Evolutionary conservation across 2,888 invertebrate species (phyloP), one percentile per base, ranked within the genome.

Genomic region (Zeuzera pyrina): DNA sequence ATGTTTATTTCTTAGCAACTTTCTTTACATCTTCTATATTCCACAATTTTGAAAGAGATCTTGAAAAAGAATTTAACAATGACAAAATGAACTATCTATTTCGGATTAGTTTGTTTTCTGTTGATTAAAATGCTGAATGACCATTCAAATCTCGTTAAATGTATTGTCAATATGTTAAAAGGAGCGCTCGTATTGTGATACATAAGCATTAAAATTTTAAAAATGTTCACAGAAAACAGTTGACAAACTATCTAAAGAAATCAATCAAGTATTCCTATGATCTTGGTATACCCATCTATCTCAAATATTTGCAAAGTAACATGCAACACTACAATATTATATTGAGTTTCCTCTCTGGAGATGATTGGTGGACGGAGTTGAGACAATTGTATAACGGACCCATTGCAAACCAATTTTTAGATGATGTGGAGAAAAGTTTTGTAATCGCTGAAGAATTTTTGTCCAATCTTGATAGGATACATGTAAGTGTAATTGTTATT

Each of bases 311-410:
- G 0, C 73, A 78, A 22, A 69, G 57, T 4, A 74, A 63, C 35
- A 30, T 83, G 1, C 59, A 64, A 31, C 65, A 74, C 36, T 72
- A 73, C 36, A 50, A 60, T 22, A 42, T 84, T 3, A 52, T 79
- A 1, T 34, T 74, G 1, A 55, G 56, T 14, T 79, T 83, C 49
- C 49, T 83, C 1, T 44, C 70, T 0, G 83, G 79, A 0, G 63
- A 50, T 0, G 57, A 83, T 37, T 84, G 84, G 84, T 84, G 84
- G 84, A 38, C 21, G 1, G 52, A 53, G 1, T 43, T 83, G 8
- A 57, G 59, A 13, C 21, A 40, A 0, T 29, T 73, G 11, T 84
- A 79, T 41, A 52, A 45, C 7, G 79, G 79, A 14, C 60, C 68
- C 0, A 49, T 64, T 15, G 57, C 68, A 1, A 45, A 14, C 0